Base-by-base conservation (phyloP, 2,113 vertebrate genomes). In the Odobenus rosmarus region DNA sequence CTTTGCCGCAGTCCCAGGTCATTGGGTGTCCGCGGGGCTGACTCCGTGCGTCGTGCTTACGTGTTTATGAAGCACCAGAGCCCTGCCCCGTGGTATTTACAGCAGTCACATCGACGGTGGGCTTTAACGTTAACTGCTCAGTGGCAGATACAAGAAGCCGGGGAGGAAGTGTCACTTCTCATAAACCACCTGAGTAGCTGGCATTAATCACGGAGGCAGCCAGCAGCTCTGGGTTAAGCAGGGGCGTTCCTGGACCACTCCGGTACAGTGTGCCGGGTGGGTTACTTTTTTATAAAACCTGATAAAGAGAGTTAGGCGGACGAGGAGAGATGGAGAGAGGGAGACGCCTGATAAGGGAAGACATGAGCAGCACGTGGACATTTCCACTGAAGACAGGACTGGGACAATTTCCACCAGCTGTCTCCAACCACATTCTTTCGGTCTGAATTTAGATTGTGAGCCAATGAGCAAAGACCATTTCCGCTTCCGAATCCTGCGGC, bases 1-100 rank as follows among this genome's bases (percentile, higher is more conserved):
- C 74, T 95, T 79, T 94, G 96, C 97, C 97, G 97, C 98, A 98
- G 90, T 96, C 97, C 79, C 12, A 74, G 96, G 81, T 93, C 97
- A 88, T 26, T 53, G 59, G 88, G 95, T 42, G 83, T 96, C 88
- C 36, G 23, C 53, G 84, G 84, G 55, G 79, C 85, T 31, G 46
- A 23, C 88, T 94, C 67, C 1, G 33, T 51, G 95, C 57, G 67
- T 92, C 96, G 51, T 51, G 93, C 97, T 90, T 49, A 88, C 87
- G 81, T 90, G 96, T 90, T 89, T 64, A 23, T 9, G 82, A 61
- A 84, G 93, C 92, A 15, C 81, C 49, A 46, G 76, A 71, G 61
- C 88, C 96, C 93, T 88, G 84, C 96, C 59, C 51, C 13, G 31
- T 7, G 91, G 86, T 71, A 39, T 93, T 84, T 26, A 62, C 91